Evolutionary conservation across 2,797 vertebrate species (phyloP), one percentile per base, ranked within the genome.

Genomic region (Pipistrellus nathusii): DNA sequence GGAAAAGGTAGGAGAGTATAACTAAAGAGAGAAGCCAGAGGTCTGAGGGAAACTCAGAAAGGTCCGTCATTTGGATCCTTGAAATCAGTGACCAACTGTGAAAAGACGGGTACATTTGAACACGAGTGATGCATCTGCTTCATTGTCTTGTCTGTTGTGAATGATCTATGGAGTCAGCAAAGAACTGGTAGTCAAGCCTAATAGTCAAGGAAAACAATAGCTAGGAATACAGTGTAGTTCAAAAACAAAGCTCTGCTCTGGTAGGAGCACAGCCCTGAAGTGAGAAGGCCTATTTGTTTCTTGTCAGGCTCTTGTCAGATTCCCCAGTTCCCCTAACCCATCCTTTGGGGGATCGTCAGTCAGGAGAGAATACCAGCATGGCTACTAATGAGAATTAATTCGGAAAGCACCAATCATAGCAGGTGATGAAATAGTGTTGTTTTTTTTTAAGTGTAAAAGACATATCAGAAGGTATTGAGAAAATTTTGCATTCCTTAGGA

Each of bases 141-240:
- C 32, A 21, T 48, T 46, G 30, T 48, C 48, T 53, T 13, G 10
- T 85, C 0, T 77, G 30, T 73, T 91, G 69, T 46, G 18, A 66
- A 32, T 75, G 51, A 83, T 59, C 4, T 27, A 32, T 17, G n/a
- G 53, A 44, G 51, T 82, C 32, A 53, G 21, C 48, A 32, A 44
- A 80, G 55, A 90, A 69, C 44, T 71, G 32, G 12, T 38, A 12
- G 75, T 85, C 30, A 9, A 9, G 62, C 78, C 14, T 87, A n/a
- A 69, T 78, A 35, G 85, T 85, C 51, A 80, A 77, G 80, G 68
- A 73, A 87, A 69, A 51, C 35, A 75, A 20, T 41, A 88, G 53
- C 78, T 92, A 38, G 35, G 55, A 82, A 53, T 68, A 51, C 88
- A 83, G 84, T 25, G 21, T 9, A 6, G 14, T 44, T 75, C 38